Percentiles rank a stretch among this genome's conserved stretches.
These are phyloP conservation scores for Pomacea maculata DNA, from an alignment of 1,140 invertebrate species.

Conservation along the genomic window DNA sequence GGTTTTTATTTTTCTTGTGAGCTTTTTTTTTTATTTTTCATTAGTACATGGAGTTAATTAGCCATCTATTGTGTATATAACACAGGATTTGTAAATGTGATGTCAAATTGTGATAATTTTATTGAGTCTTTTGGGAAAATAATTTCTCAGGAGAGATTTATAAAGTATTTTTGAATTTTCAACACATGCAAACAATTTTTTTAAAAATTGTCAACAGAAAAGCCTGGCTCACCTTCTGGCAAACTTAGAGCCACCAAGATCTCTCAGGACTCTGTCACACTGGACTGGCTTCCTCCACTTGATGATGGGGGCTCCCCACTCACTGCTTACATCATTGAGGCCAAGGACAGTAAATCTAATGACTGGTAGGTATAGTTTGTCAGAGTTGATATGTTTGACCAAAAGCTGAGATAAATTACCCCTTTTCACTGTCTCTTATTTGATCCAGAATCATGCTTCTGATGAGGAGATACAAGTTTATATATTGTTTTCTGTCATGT, in stretches of 20 bases:
- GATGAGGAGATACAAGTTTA: neutral
- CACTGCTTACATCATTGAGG: constrained; percentile 89
- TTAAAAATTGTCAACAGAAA: constrained; percentile 33
- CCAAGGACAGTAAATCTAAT: constrained; percentile 90
- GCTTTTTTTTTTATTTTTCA: too few species aligned
- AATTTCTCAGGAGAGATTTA: neutral
- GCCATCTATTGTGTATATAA: too few species aligned
- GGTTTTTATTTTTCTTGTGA: too few species aligned
- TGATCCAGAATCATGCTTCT: neutral
- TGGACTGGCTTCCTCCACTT: constrained; percentile 67
- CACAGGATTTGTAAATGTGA: too few species aligned
- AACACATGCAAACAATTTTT: neutral
- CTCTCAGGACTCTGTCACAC: constrained; percentile 79
- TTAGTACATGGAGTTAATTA: too few species aligned
- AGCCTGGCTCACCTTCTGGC: constrained; percentile 85
- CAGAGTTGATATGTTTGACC: neutral
- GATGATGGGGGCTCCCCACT: constrained; percentile 71
- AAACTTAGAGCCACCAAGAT: constrained; percentile 88
- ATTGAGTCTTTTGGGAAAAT: too few species aligned
- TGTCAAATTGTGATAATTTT: too few species aligned
- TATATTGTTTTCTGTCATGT: neutral
- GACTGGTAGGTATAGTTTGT: constrained; percentile 25
- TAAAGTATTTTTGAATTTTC: neutral
- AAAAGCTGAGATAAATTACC: neutral
- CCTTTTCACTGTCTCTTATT: too few species aligned